phyloP scores from a whole-genome alignment of 2,888 invertebrate genomes.

The Latheticus oryzae region DNA sequence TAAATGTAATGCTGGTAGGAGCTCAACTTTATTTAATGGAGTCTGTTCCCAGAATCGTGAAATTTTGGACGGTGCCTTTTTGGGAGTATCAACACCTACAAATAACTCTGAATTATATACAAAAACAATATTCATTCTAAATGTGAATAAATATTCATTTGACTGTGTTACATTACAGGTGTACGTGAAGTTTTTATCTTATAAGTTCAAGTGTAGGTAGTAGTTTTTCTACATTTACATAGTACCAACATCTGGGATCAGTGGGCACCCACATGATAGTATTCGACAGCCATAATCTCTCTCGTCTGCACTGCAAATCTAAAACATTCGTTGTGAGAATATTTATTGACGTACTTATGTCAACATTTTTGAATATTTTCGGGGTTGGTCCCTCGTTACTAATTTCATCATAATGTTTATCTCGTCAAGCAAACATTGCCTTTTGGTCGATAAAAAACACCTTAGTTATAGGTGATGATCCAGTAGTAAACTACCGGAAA shows the following conservation, averaged over 20 bases:
- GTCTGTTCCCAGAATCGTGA: conserved; percentile 22
- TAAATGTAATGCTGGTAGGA: conserved; percentile 11
- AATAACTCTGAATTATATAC: conserved; percentile 28
- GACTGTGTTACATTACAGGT: conserved; percentile 37
- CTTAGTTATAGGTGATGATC: too few relatives aligned
- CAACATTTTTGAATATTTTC: neutral
- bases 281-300: neutral
- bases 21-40: conserved; percentile 17
- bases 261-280: conserved; percentile 34
- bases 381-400: neutral
- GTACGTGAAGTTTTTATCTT: conserved; percentile 36
- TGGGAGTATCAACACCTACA: conserved; percentile 22
- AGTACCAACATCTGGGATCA: conserved; percentile 30
- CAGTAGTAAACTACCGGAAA: conserved; percentile 28
- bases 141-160: conserved; percentile 32
- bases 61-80: conserved; percentile 28
- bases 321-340: neutral
- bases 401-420: neutral
- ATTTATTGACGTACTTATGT: conserved; percentile 1
- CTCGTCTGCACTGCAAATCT: neutral
- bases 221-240: conserved; percentile 28
- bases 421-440: conserved; percentile 12
- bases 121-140: conserved; percentile 40
- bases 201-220: conserved; percentile 31
- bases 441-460: conserved; percentile 1